phyloP scores from a whole-genome alignment of 1,140 invertebrate genomes.

The Pseudomyrmex concolor region DNA sequence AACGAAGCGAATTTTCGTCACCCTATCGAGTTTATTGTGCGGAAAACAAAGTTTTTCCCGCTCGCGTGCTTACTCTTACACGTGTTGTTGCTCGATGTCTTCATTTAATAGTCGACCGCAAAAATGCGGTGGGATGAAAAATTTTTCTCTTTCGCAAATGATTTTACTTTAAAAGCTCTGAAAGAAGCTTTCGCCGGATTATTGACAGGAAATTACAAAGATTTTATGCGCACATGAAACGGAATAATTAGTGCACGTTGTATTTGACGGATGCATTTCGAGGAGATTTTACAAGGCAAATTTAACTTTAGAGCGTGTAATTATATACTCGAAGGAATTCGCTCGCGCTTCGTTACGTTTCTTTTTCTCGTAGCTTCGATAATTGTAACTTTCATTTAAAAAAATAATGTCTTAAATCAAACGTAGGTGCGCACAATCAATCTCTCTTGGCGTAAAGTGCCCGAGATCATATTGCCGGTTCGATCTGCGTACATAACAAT shows the following conservation, averaged over 20 bases:
- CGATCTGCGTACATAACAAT: background rate
- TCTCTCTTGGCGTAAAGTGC: conserved; percentile 6
- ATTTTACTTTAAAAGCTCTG: background rate
- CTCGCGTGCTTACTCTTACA: no score
- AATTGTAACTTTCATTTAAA: conserved; percentile 30
- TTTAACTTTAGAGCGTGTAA: background rate
- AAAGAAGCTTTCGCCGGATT: background rate
- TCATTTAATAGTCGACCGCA: no score
- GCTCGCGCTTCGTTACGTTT: background rate
- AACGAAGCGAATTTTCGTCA: no score
- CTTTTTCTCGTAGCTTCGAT: background rate
- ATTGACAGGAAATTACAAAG: background rate
- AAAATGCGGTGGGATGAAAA: background rate
- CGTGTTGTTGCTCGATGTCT: no score
- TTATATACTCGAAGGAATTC: background rate
- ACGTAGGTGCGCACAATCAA: background rate
- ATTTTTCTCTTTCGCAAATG: background rate
- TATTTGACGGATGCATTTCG: background rate
- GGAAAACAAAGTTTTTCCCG: no score
- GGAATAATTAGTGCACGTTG: conserved; percentile 9
- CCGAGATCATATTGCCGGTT: background rate
- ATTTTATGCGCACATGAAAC: no score
- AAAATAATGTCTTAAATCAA: conserved; percentile 19
- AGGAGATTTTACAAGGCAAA: background rate
- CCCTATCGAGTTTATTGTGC: no score